phyloP scores from a whole-genome alignment of 2,888 invertebrate genomes.

The Empis stercorea region DNA sequence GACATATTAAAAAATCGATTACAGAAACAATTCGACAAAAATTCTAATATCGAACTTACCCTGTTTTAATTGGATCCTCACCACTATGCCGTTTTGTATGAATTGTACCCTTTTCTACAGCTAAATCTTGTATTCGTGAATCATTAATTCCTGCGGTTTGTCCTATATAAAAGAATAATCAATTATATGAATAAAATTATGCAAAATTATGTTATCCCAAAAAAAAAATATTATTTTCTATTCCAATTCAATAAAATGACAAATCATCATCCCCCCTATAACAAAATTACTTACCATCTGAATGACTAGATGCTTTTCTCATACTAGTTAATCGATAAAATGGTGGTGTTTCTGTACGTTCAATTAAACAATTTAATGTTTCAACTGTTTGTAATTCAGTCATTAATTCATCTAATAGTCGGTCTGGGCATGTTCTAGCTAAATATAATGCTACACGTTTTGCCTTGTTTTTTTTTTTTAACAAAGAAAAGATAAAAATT shows the following conservation, averaged over 20 bases:
- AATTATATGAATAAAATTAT: neutral
- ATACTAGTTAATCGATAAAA: constrained; percentile 90
- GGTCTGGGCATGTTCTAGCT: constrained; percentile 81
- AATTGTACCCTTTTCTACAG: constrained; percentile 86
- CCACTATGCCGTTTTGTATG: constrained; percentile 92
- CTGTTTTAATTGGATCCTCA: constrained; percentile 71
- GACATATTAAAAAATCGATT: too few relatives aligned
- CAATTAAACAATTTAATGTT: constrained; percentile 88
- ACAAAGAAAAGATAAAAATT: too few relatives aligned
- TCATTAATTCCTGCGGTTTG: constrained; percentile 35
- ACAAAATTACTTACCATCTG: constrained; percentile 43
- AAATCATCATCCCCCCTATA: too few relatives aligned
- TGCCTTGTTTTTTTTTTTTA: constrained; percentile 46
- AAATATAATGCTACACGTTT: constrained; percentile 90
- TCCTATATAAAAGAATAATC: constrained; percentile 18
- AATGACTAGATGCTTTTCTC: constrained; percentile 79
- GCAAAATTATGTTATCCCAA: neutral
- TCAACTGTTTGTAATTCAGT: constrained; percentile 94
- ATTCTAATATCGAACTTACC: too few relatives aligned
- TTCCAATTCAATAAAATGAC: too few relatives aligned
- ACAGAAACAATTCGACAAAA: too few relatives aligned
- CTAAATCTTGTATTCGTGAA: constrained; percentile 35
- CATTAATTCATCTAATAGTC: constrained; percentile 93
- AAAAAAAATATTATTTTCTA: neutral
- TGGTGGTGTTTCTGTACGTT: constrained; percentile 94